Percentiles rank a stretch among this genome's conserved stretches.
Conservation (phyloP, 2,113 vertebrate species). For the Xenopus tropicalis region UCB_Xtro_10.0 CM004444.2:171580501-171581000, state of each 20-base stretch:
- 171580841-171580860: not conserved
- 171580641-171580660: not conserved
- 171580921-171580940: not conserved
- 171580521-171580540: no score
- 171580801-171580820: not conserved
- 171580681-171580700: not conserved
- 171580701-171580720: not conserved
- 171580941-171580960: not conserved
- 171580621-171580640: not conserved
- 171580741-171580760: not conserved
- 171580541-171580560: not conserved
- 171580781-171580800: not conserved
- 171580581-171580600: not conserved
- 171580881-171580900: not conserved
- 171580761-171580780: not conserved
- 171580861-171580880: no score
- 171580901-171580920: not conserved
- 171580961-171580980: not conserved
- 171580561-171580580: slow-evolving; percentile 3
- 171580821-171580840: not conserved
- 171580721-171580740: not conserved
- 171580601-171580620: not conserved
- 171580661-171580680: not conserved
- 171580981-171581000: not conserved
- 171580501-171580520: no score